These are phyloP conservation scores for Choristoneura rosaceana DNA, from an alignment of 2,888 invertebrate species.

Conservation along the genomic window DNA sequence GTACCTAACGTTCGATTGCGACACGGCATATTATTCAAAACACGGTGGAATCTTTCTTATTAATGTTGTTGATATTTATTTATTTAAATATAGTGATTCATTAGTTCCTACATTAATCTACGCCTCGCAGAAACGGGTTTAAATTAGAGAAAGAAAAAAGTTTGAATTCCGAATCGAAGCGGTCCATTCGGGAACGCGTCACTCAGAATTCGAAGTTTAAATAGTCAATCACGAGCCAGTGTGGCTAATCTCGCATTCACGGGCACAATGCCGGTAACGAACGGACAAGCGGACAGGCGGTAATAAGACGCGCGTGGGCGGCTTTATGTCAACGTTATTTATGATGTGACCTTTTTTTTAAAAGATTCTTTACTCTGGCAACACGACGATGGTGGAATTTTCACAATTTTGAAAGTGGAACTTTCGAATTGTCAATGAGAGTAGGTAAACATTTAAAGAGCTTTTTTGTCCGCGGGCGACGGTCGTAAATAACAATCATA, in stretches of 20 bases:
- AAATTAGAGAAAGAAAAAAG: slow-evolving; percentile 30
- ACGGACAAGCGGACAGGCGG: slow-evolving; percentile 81
- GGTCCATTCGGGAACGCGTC: slow-evolving; percentile 65
- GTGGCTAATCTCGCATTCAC: slow-evolving; percentile 83
- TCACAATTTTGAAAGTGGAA: slow-evolving; percentile 35
- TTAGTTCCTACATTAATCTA: slow-evolving; percentile 38
- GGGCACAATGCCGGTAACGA: slow-evolving; percentile 83
- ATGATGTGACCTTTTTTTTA: slow-evolving; percentile 74
- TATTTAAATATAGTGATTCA: slow-evolving; percentile 36
- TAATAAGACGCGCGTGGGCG: slow-evolving; percentile 84
- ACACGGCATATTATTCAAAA: slow-evolving; percentile 40
- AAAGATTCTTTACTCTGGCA: slow-evolving; percentile 65
- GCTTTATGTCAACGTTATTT: slow-evolving; percentile 83
- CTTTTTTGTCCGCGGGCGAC: background rate
- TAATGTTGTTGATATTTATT: slow-evolving; percentile 37
- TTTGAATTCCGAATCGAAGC: slow-evolving; percentile 43
- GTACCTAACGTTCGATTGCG: slow-evolving; percentile 30
- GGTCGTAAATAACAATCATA: slow-evolving; percentile 22
- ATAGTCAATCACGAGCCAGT: slow-evolving; percentile 83
- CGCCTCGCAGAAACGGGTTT: slow-evolving; percentile 38
- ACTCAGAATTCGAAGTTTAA: slow-evolving; percentile 76
- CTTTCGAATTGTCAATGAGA: slow-evolving; percentile 35
- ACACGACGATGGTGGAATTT: slow-evolving; percentile 48
- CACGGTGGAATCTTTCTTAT: slow-evolving; percentile 29
- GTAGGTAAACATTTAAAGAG: slow-evolving; percentile 11